These are phyloP conservation scores for Epinephelus moara DNA, from an alignment of 2,113 vertebrate genomes.

Conservation along the genomic window DNA sequence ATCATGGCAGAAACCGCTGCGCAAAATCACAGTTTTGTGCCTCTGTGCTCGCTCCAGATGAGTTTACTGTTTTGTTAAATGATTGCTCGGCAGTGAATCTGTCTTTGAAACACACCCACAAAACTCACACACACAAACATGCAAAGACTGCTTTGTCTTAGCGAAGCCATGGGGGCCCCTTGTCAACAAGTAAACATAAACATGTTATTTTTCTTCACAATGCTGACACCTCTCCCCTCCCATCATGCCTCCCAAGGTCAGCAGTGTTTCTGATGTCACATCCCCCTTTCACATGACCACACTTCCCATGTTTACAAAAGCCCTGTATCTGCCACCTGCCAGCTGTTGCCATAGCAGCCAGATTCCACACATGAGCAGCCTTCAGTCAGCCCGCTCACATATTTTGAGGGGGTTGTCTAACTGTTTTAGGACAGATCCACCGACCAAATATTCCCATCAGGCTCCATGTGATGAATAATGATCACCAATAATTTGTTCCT, in stretches of 20 bases:
- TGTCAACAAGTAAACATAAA: neutral
- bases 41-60: neutral
- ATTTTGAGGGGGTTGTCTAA: slow-evolving; percentile 30
- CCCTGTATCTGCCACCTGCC: slow-evolving; percentile 59
- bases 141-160: neutral
- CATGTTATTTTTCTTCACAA: slow-evolving; percentile 23
- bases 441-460: slow-evolving; percentile 23
- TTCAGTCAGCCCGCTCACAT: slow-evolving; percentile 48
- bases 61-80: neutral
- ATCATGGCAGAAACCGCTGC: neutral
- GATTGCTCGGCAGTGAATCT: slow-evolving; percentile 6
- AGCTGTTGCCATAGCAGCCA: slow-evolving; percentile 81
- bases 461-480: slow-evolving; percentile 9
- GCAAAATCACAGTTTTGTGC: neutral
- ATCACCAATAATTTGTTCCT: slow-evolving; percentile 11
- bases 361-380: slow-evolving; percentile 67
- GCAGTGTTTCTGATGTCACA: slow-evolving; percentile 61
- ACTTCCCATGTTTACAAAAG: slow-evolving; percentile 69
- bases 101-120: neutral
- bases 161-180: neutral
- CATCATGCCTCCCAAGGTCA: slow-evolving; percentile 51
- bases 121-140: neutral
- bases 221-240: slow-evolving; percentile 18
- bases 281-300: slow-evolving; percentile 55
- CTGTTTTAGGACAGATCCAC: slow-evolving; percentile 24